Percentiles rank a stretch among this genome's conserved stretches.
Evolutionary conservation across 2,888 invertebrate genomes (phyloP).

Genomic region (Dendrolimus houi): DNA sequence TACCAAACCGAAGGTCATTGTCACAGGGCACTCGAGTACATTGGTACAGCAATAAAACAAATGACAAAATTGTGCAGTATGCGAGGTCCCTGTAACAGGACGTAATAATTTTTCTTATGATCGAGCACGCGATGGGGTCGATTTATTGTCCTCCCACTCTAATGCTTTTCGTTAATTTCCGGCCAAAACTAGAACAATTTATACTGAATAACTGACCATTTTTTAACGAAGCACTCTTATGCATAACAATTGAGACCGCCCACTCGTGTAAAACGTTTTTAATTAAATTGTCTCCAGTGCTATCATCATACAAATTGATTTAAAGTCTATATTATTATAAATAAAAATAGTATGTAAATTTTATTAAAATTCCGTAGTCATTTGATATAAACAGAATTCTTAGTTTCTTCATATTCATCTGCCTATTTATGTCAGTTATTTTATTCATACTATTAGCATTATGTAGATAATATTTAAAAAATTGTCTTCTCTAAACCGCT

Average conservation of each 20-base stretch:
- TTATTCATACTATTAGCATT: too few species aligned
- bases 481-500: too few species aligned
- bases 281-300: slow-evolving; percentile 39
- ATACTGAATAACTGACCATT: slow-evolving; percentile 32
- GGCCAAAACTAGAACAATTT: slow-evolving; percentile 47
- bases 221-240: slow-evolving; percentile 29
- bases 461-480: too few species aligned
- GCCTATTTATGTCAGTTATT: too few species aligned
- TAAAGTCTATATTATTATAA: background rate
- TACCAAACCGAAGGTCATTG: background rate
- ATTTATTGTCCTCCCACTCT: slow-evolving; percentile 44
- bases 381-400: too few species aligned
- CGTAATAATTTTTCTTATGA: slow-evolving; percentile 49
- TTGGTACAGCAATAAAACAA: slow-evolving; percentile 27
- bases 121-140: slow-evolving; percentile 37
- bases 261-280: slow-evolving; percentile 28
- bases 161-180: slow-evolving; percentile 49
- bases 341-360: too few species aligned
- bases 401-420: too few species aligned
- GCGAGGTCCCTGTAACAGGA: slow-evolving; percentile 37
- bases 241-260: slow-evolving; percentile 31
- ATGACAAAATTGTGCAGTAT: slow-evolving; percentile 42
- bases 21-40: background rate
- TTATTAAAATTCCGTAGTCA: too few species aligned
- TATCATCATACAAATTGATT: slow-evolving; percentile 40